Evolutionary conservation across 2,113 vertebrate species (phyloP).

Genomic region (Mus pahari): DNA sequence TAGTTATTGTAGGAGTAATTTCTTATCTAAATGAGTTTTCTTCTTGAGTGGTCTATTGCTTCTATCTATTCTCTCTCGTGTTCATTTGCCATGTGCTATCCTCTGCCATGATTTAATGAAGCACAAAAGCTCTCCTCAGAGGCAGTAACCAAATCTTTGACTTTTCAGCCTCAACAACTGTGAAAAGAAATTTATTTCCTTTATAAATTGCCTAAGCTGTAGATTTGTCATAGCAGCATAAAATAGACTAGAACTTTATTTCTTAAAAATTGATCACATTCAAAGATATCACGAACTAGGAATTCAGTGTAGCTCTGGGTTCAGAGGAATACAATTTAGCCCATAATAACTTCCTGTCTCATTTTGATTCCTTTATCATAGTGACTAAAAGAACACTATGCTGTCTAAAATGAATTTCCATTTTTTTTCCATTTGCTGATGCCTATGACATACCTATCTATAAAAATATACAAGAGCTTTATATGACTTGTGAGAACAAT

Average conservation of each 20-base stretch:
- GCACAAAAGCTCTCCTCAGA: not conserved
- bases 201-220: not conserved
- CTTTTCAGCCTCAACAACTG: not conserved
- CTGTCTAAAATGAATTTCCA: slow-evolving; percentile 29
- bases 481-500: not conserved
- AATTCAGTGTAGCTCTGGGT: not conserved
- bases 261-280: slow-evolving; percentile 1
- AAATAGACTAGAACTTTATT: not conserved
- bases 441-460: not conserved
- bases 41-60: not conserved
- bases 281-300: not conserved
- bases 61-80: not conserved
- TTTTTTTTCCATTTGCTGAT: not conserved
- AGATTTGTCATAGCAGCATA: not conserved
- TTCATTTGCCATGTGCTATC: not conserved
- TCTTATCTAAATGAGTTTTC: not conserved
- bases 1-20: not conserved
- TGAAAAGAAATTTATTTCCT: not conserved
- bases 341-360: not conserved
- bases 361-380: not conserved
- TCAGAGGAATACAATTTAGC: not conserved
- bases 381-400: not conserved
- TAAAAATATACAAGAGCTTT: not conserved
- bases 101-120: not conserved
- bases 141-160: not conserved